phyloP scores from a whole-genome alignment of 2,113 vertebrate species.

The Raphicerus campestris region DNA sequence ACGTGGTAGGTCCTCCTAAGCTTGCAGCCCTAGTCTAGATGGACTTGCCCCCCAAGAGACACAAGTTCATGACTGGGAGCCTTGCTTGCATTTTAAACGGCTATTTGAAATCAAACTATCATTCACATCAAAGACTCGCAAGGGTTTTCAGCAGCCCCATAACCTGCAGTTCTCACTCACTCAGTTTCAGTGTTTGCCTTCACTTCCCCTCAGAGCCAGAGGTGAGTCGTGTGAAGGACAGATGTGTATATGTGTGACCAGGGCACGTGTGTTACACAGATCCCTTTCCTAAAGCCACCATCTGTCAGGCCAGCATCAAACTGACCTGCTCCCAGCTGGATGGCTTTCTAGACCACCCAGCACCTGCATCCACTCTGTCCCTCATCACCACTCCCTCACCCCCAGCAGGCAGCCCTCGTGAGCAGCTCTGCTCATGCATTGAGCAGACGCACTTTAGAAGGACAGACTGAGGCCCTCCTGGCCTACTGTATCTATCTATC shows the following conservation, averaged over 20 bases:
- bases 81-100: not conserved
- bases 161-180: not conserved
- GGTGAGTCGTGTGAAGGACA: not conserved
- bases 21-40: not conserved
- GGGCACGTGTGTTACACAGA: not conserved
- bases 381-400: not conserved
- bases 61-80: not conserved
- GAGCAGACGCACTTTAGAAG: not conserved
- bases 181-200: not conserved
- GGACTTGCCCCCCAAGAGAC: not conserved
- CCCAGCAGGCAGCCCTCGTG: not conserved
- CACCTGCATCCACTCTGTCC: not conserved
- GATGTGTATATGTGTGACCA: too few species aligned
- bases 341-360: not conserved
- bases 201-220: not conserved
- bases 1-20: not conserved
- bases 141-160: not conserved
- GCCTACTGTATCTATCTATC: not conserved
- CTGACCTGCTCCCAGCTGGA: not conserved
- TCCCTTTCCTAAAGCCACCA: not conserved
- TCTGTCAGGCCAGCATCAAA: not conserved
- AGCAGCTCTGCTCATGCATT: fast-evolving
- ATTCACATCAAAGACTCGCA: not conserved
- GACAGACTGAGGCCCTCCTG: not conserved
- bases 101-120: not conserved